Conservation (phyloP, 2,797 vertebrate species). For the Syndactyla subalaris region DNA sequence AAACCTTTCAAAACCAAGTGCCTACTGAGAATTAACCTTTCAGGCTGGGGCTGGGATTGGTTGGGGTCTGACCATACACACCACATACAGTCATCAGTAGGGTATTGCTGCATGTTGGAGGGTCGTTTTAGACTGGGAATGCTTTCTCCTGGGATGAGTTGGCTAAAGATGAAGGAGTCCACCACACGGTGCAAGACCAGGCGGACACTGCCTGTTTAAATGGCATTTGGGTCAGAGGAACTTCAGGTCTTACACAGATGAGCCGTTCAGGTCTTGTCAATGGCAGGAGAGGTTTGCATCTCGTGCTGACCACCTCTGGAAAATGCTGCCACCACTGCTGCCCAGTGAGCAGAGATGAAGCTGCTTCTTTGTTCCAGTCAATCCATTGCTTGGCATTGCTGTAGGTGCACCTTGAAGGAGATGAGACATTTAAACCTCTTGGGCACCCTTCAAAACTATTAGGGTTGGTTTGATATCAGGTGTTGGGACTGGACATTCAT, state of each 20-base stretch:
- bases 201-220: not conserved
- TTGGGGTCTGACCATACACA: not conserved
- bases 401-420: not conserved
- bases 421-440: not conserved
- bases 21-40: not conserved
- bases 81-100: not conserved
- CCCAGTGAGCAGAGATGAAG: fast-evolving
- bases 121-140: not conserved
- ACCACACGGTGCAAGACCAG: not conserved
- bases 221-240: not conserved
- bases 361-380: not conserved
- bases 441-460: not conserved
- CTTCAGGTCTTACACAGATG: not conserved
- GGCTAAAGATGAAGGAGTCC: not conserved
- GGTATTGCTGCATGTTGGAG: not conserved
- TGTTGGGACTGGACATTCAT: not conserved
- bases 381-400: not conserved
- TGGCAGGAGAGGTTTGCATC: not conserved
- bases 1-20: not conserved
- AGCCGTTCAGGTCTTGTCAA: not conserved
- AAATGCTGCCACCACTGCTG: not conserved
- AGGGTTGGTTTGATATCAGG: not conserved
- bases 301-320: not conserved
- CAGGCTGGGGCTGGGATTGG: not conserved
- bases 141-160: not conserved